Evolutionary conservation across 2,888 invertebrate species (phyloP), one percentile per base, ranked within the genome.

Genomic region (Melanargia galathea): DNA sequence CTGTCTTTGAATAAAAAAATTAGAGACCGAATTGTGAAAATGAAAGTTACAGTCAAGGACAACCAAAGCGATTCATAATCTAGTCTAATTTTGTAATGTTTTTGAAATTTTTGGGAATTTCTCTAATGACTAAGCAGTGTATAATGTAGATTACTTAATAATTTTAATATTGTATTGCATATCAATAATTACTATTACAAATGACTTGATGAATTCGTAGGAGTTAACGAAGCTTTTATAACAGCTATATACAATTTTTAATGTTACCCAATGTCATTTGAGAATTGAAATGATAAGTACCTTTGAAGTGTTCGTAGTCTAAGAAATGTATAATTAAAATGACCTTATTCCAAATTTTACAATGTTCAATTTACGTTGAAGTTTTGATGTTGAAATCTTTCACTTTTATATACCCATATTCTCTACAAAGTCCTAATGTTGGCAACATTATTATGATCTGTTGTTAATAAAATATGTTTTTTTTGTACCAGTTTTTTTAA

Each of bases 391-490:
- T 43, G 24, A 43, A 24, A 38, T n/a, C 11, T n/a, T 33, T 43
- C 40, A 43, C 5, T 56, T 63, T 51, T 52, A 46, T 57, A 43
- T 30, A 49, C 48, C n/a, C 49, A 48, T 55, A 51, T 54, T 33
- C 22, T 43, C 48, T 56, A 49, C 56, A 40, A 57, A 30, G 26
- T 60, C 52, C 46, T 33, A 22, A 13, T 54, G 58, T 65, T 62
- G 55, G 49, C 55, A 58, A 58, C 48, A 58, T 60, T 63, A 51
- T 61, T 38, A 59, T 46, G 49, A 59, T 49, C 38, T 24, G 24
- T 49, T 40, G 30, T 62, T 62, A 57, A 65, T 62, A 65, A 67
- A 67, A 62, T n/a, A n/a, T n/a, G n/a, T 26, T 60, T 56, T 64
- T 67, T 57, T 64, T 67, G 45, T 57, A 52, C 40, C 7, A 16